Percentiles rank a stretch among this genome's conserved stretches.
phyloP scores from a whole-genome alignment of 2,113 vertebrate genomes.

The Erythrocercus mccallii region DNA sequence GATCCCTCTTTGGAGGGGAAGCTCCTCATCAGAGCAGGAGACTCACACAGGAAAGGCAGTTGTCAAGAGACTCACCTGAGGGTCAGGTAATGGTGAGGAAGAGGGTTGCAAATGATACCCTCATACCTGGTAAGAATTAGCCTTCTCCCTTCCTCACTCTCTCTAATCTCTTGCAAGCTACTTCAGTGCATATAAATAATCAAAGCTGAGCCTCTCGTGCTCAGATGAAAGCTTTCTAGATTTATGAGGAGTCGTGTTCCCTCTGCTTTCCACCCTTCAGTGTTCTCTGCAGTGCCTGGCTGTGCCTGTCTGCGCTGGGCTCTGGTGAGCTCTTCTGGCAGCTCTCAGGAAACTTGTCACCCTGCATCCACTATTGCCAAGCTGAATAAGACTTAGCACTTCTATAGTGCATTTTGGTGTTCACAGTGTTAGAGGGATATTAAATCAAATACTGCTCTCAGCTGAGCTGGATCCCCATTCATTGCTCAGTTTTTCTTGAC shows the following conservation, averaged over 20 bases:
- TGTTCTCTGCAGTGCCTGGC: not conserved
- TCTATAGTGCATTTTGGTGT: constrained; percentile 21
- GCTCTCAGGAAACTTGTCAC: not conserved
- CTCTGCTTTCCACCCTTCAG: not conserved
- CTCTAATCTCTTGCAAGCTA: not conserved
- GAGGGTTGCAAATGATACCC: not conserved
- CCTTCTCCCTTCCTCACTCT: not conserved
- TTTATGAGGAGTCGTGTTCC: not conserved
- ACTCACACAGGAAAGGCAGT: not conserved
- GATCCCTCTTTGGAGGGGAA: not conserved
- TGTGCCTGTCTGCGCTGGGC: not conserved
- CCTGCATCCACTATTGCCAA: not conserved
- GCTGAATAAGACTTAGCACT: constrained; percentile 38
- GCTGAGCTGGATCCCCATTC: constrained; percentile 7
- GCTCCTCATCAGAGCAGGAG: not conserved
- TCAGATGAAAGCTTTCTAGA: not conserved
- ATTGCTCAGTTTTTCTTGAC: constrained; percentile 34
- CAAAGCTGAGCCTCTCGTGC: not conserved
- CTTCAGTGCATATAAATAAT: not conserved
- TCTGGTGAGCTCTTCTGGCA: not conserved
- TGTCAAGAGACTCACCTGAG: not conserved
- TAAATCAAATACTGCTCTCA: constrained; percentile 42
- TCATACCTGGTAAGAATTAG: not conserved
- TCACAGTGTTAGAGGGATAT: constrained; percentile 31
- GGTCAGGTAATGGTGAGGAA: not conserved